Conservation (phyloP, 2,888 invertebrate species). For the Rhagonycha fulva region DNA sequence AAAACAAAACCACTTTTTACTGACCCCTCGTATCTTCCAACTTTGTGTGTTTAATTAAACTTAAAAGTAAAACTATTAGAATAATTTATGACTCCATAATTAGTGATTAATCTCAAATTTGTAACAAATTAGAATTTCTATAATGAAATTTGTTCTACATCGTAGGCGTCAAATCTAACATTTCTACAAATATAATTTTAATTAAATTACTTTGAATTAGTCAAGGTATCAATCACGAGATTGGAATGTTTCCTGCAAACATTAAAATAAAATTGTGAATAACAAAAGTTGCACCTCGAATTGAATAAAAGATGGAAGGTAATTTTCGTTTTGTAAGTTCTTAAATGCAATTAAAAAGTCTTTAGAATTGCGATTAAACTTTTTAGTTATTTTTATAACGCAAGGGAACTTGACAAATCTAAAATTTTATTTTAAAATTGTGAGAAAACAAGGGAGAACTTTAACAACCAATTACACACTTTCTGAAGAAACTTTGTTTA, state of each 20-base stretch:
- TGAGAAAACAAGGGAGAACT: slow-evolving; percentile 14
- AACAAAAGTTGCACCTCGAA: background rate
- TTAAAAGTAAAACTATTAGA: background rate
- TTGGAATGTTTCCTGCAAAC: background rate
- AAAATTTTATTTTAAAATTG: slow-evolving; percentile 13
- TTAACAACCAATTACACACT: slow-evolving; percentile 17
- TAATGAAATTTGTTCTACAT: background rate
- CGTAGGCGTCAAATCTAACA: background rate
- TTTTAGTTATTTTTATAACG: background rate
- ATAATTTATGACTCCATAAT: background rate
- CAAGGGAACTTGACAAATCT: slow-evolving; percentile 2
- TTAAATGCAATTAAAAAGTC: background rate
- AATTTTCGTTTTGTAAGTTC: background rate
- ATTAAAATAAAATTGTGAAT: background rate
- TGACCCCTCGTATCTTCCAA: background rate
- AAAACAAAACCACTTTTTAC: background rate
- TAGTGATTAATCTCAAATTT: background rate
- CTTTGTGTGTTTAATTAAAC: background rate
- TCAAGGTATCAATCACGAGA: background rate
- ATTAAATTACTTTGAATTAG: background rate
- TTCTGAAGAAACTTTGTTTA: slow-evolving; percentile 7
- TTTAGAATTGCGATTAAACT: background rate
- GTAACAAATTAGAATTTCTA: background rate
- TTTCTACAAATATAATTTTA: background rate
- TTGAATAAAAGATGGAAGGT: background rate